Conservation (phyloP, 2,113 vertebrate species). For the Mirza zaza region DNA sequence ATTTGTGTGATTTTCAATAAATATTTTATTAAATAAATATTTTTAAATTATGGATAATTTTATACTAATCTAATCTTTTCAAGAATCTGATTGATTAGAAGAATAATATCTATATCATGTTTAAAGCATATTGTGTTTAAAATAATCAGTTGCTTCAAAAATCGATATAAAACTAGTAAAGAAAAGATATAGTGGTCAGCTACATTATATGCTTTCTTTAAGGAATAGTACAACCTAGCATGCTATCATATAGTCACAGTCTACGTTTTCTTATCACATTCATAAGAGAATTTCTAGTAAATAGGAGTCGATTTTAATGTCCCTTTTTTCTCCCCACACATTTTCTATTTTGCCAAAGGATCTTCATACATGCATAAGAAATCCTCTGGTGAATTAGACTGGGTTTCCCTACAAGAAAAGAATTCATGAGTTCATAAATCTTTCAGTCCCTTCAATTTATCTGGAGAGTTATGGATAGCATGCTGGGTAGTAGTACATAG, state of each 20-base stretch:
- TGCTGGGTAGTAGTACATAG: slow-evolving; percentile 38
- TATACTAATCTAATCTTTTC: not conserved
- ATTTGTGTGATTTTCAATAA: not conserved
- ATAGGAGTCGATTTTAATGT: slow-evolving; percentile 43
- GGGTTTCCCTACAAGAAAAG: slow-evolving; percentile 41
- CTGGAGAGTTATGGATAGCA: slow-evolving; percentile 57
- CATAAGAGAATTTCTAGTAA: slow-evolving; percentile 33
- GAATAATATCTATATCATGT: not conserved
- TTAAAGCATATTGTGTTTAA: not conserved
- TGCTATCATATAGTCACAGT: not conserved
- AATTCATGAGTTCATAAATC: slow-evolving; percentile 66
- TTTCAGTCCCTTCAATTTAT: slow-evolving; percentile 63
- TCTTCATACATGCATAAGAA: slow-evolving; percentile 19
- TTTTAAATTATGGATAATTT: not conserved
- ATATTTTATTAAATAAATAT: not conserved
- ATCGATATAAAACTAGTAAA: not conserved
- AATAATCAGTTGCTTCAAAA: not conserved
- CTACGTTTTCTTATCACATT: not conserved
- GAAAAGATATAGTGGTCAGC: not conserved
- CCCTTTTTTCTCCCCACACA: slow-evolving; percentile 37
- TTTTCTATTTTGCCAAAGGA: slow-evolving; percentile 61
- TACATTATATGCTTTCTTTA: not conserved
- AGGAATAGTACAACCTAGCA: not conserved
- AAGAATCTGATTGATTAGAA: not conserved
- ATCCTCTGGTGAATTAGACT: slow-evolving; percentile 47